Conservation (phyloP, 2,888 invertebrate genomes). For the Metopia argyrocephala region DNA sequence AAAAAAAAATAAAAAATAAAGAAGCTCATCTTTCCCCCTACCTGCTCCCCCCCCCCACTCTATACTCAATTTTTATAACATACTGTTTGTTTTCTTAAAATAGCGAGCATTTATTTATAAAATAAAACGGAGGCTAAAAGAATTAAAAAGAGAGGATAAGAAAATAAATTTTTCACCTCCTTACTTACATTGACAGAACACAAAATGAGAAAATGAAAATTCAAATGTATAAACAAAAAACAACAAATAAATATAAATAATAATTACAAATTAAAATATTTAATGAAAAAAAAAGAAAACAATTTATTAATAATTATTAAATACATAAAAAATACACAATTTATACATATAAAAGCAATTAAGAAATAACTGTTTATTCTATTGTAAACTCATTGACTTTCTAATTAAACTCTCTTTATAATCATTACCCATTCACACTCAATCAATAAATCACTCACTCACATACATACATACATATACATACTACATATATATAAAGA, state of each 20-base stretch:
- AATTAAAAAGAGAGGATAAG: background rate
- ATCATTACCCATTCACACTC: background rate
- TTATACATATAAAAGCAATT: slow-evolving; percentile 5
- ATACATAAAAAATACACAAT: background rate
- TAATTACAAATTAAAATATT: slow-evolving; percentile 12
- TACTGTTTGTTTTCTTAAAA: slow-evolving; percentile 18
- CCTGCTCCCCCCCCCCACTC: background rate
- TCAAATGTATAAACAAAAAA: slow-evolving; percentile 28
- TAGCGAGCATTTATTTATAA: slow-evolving; percentile 49
- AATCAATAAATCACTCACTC: background rate
- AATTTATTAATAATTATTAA: background rate
- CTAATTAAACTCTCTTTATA: background rate
- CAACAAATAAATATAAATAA: slow-evolving; percentile 9
- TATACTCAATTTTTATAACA: too few species aligned
- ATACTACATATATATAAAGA: background rate
- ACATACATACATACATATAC: background rate
- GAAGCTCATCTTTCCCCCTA: background rate
- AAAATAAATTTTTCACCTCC: background rate
- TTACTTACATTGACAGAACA: slow-evolving; percentile 9
- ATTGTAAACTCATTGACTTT: slow-evolving; percentile 12
- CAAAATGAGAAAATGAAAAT: background rate
- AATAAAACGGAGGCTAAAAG: background rate
- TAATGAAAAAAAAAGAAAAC: background rate
- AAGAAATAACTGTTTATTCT: slow-evolving; percentile 29
- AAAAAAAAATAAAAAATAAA: background rate